These are phyloP conservation scores for Drosophila takahashii DNA, from an alignment of 1,140 invertebrate genomes.

Conservation along the genomic window DNA sequence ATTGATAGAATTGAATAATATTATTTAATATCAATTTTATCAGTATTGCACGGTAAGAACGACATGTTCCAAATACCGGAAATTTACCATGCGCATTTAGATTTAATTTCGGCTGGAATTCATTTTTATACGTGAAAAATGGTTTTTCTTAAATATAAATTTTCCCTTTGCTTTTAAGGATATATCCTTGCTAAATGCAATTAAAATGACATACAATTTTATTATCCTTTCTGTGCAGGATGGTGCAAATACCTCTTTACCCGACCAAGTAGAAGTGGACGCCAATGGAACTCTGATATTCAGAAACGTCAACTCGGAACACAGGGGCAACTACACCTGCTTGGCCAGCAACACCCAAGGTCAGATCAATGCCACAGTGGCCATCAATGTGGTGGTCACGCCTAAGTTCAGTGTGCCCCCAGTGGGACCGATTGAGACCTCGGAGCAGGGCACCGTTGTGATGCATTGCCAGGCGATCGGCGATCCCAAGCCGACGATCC, in stretches of 20 bases:
- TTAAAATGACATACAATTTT: too few relatives aligned
- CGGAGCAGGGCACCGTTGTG: constrained; percentile 90
- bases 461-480: constrained; percentile 94
- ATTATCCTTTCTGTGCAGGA: constrained; percentile 78
- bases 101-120: too few relatives aligned
- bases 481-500: constrained; percentile 93
- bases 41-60: too few relatives aligned
- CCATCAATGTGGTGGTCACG: constrained; percentile 94
- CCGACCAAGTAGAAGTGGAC: constrained; percentile 89
- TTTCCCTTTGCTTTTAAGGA: background rate
- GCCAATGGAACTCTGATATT: constrained; percentile 95
- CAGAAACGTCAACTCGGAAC: constrained; percentile 89
- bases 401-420: constrained; percentile 91
- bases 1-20: too few relatives aligned
- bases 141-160: background rate
- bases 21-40: too few relatives aligned
- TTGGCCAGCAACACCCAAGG: constrained; percentile 92
- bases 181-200: too few relatives aligned
- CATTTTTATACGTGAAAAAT: too few relatives aligned
- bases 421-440: constrained; percentile 91
- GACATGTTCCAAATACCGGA: too few relatives aligned
- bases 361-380: constrained; percentile 93
- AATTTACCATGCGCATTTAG: too few relatives aligned
- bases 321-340: constrained; percentile 93
- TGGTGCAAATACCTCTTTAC: constrained; percentile 86